Percentiles rank a stretch among this genome's conserved stretches.
Conservation (phyloP, 2,113 vertebrate genomes). For the Anhinga anhinga region DNA sequence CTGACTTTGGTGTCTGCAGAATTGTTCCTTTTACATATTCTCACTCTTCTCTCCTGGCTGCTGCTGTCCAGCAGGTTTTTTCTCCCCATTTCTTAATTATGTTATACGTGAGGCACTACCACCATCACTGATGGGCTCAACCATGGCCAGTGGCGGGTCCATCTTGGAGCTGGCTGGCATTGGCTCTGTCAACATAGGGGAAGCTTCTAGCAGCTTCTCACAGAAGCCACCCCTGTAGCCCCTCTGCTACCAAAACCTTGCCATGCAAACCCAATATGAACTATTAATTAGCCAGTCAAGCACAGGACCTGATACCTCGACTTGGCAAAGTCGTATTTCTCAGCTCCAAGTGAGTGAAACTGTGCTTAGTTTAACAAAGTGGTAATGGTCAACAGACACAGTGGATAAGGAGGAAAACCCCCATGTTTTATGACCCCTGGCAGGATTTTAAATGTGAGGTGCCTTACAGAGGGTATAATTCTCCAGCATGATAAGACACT, state of each 20-base stretch:
- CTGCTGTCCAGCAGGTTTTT: neutral
- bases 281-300: neutral
- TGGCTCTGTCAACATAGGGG: neutral
- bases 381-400: neutral
- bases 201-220: neutral
- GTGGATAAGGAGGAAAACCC: neutral
- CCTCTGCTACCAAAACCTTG: neutral
- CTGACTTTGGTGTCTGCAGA: neutral
- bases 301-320: neutral
- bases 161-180: accelerated
- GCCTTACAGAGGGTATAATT: neutral
- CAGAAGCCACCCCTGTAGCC: neutral
- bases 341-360: neutral
- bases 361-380: neutral
- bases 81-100: neutral
- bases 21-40: neutral
- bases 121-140: accelerated
- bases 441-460: neutral
- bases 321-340: neutral
- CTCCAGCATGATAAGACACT: neutral
- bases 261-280: neutral
- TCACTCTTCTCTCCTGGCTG: neutral
- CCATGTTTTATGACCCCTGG: neutral
- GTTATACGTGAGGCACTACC: neutral
- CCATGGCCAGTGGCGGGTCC: accelerated